phyloP scores from a whole-genome alignment of 1,140 invertebrate genomes.

The Drosophila kepulauana region DNA sequence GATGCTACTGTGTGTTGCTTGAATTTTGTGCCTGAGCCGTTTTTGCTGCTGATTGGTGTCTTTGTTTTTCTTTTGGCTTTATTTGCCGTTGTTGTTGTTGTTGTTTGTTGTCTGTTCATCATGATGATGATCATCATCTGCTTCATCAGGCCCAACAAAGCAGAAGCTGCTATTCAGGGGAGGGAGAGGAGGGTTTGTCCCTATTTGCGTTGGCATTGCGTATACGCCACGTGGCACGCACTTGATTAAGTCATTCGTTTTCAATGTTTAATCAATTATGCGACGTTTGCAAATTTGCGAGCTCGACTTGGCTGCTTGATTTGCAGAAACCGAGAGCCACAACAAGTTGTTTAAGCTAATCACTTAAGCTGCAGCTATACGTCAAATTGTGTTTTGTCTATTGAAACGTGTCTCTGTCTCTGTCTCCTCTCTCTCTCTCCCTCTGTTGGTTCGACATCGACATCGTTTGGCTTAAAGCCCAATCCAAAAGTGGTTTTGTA shows the following conservation, averaged over 20 bases:
- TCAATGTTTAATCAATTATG: slow-evolving; percentile 75
- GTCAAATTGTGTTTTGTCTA: slow-evolving; percentile 22
- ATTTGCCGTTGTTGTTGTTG: slow-evolving; percentile 29
- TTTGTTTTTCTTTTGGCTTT: slow-evolving; percentile 66
- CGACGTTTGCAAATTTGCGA: slow-evolving; percentile 65
- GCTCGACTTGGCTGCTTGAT: slow-evolving; percentile 4
- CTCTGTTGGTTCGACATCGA: too few species aligned
- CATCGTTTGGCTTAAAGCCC: slow-evolving; percentile 36
- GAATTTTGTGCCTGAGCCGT: slow-evolving; percentile 44
- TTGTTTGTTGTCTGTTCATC: slow-evolving; percentile 33
- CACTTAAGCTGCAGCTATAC: slow-evolving; percentile 51
- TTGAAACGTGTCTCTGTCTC: slow-evolving; percentile 7
- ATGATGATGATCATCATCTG: slow-evolving; percentile 29
- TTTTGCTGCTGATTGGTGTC: slow-evolving; percentile 75
- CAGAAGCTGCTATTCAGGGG: background rate
- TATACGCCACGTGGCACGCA: slow-evolving; percentile 70
- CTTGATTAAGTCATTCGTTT: slow-evolving; percentile 75
- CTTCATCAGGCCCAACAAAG: slow-evolving; percentile 19
- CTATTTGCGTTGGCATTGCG: slow-evolving; percentile 50
- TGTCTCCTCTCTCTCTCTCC: too few species aligned
- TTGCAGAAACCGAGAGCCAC: background rate
- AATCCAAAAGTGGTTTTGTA: slow-evolving; percentile 55
- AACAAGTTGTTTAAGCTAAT: slow-evolving; percentile 66
- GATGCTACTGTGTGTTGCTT: slow-evolving; percentile 28
- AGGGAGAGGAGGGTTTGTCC: background rate